Evolutionary conservation across 2,888 invertebrate genomes (phyloP), one percentile per base, ranked within the genome.

Genomic region (Hoplodrina ambigua): DNA sequence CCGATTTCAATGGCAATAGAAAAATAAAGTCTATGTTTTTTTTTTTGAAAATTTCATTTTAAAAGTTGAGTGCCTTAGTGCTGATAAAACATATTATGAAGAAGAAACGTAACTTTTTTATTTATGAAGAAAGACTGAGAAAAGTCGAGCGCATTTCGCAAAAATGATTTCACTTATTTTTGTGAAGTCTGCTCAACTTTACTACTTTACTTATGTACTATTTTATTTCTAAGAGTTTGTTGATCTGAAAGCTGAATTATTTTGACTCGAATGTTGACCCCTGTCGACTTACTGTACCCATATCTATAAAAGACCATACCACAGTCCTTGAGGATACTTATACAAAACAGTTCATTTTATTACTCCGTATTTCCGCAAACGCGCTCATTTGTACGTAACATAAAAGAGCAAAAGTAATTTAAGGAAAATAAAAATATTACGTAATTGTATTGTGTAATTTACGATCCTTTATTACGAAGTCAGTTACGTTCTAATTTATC

Each of bases 391-490:
- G 71, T 71, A 76, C 64, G 68, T 72, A 68, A 76, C 75, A 69
- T 78, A 80, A 75, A 80, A 74, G 67, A 76, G 71, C 54, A 66
- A 69, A 69, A 63, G 75, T 60, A 78, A 80, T 78, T 79, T 75
- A 75, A 66, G 72, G 74, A 70, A 81, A 85, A 87, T 86, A 86
- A 88, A 86, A 85, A 85, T 86, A 86, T 88, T 86, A n/a, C n/a
- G n/a, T n/a, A 84, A 88, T 84, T 72, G 83, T 85, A 79, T 83
- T 85, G 83, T 78, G 84, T 86, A 86, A 87, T 87, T 88, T 87
- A 87, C 83, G 82, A 72, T 63, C 56, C 62, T 75, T 75, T 86
- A 79, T 83, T 82, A 84, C 79, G 74, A 82, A 80, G 79, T 78
- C 75, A 73, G 80, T 72, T 58, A 72, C 74, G 41, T 72, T 77